Base-by-base conservation (phyloP, 2,113 vertebrate species). In the Zosterops pallidus region DNA sequence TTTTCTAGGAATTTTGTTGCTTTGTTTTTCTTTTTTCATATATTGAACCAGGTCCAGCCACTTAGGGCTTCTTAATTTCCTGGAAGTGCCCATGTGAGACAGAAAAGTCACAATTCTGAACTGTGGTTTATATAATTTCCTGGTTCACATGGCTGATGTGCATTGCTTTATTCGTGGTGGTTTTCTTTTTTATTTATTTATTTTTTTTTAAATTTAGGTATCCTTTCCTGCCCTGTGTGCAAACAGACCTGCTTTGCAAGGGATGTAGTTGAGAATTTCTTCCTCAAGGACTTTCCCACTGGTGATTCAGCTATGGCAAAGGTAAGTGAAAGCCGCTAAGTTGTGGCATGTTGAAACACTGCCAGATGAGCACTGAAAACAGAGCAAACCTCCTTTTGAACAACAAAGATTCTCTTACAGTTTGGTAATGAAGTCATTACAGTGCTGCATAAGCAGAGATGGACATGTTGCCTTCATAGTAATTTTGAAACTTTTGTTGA, bases 191-290 rank as follows among this genome's bases (percentile, higher is more conserved):
- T 63, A 53, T 17, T 25, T 56, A 37, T 23, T 60, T 50, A 63
- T 26, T 47, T 50, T 31, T 31, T 33, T 70, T 44, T 22, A 18
- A 24, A 62, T 86, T 46, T 91, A 98, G 98, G 96, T 90, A 86
- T 97, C 72, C 91, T 97, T 95, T 97, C 91, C 92, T 97, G 96
- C 71, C 96, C 96, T 64, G 86, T 86, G 60, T 97, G 96, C 91
- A 96, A 96, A 57, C 82, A 53, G 83, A 95, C 95, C 13, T 96
- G 93, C 78, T 96, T 97, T 96, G 95, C 97, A 94, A 97, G 95
- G 86, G 97, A 98, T 97, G 97, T 98, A 96, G 97, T 95, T 94
- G 97, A 98, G 94, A 94, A 96, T 93, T 96, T 95, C 91, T 94
- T 97, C 91, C 92, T 97, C 62, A 86, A 95, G 78, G 95, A 92